Evolutionary conservation across 2,888 invertebrate genomes (phyloP).

Genomic region (Pharmacophagus antenor): DNA sequence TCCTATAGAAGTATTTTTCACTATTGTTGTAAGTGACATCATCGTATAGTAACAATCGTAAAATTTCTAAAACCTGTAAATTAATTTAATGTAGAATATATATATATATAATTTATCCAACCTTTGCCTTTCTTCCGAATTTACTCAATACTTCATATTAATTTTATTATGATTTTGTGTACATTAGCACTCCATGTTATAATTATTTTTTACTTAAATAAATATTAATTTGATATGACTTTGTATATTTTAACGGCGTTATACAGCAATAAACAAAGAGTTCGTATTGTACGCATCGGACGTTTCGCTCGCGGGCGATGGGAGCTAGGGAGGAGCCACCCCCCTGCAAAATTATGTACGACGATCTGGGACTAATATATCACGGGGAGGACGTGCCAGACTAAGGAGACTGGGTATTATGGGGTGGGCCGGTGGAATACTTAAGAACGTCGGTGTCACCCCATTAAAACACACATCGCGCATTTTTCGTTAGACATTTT

Average conservation of each 20-base stretch:
- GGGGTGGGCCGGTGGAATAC: slow-evolving; percentile 78
- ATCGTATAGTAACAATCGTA: too few species aligned
- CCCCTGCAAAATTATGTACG: slow-evolving; percentile 81
- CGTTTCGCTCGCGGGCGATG: slow-evolving; percentile 59
- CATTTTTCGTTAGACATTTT: slow-evolving; percentile 77
- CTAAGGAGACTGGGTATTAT: slow-evolving; percentile 80
- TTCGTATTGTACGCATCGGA: slow-evolving; percentile 73
- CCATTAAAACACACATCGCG: slow-evolving; percentile 79
- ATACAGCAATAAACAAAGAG: slow-evolving; percentile 76
- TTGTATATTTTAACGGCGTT: slow-evolving; percentile 45
- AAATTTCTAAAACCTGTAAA: too few species aligned
- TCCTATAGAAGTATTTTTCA: too few species aligned
- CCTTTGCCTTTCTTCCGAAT: too few species aligned
- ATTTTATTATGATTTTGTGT: too few species aligned
- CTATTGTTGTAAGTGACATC: too few species aligned
- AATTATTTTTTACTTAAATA: too few species aligned
- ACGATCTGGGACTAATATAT: slow-evolving; percentile 81
- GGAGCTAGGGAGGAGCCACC: slow-evolving; percentile 61
- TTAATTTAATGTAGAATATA: too few species aligned
- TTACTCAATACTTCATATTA: too few species aligned
- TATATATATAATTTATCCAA: too few species aligned
- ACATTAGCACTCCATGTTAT: too few species aligned
- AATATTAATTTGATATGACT: slow-evolving; percentile 4
- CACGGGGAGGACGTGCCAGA: slow-evolving; percentile 80
- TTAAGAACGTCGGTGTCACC: slow-evolving; percentile 80